Evolutionary conservation across 2,113 vertebrate genomes (phyloP).

Genomic region (Corythornis madagascariensis): DNA sequence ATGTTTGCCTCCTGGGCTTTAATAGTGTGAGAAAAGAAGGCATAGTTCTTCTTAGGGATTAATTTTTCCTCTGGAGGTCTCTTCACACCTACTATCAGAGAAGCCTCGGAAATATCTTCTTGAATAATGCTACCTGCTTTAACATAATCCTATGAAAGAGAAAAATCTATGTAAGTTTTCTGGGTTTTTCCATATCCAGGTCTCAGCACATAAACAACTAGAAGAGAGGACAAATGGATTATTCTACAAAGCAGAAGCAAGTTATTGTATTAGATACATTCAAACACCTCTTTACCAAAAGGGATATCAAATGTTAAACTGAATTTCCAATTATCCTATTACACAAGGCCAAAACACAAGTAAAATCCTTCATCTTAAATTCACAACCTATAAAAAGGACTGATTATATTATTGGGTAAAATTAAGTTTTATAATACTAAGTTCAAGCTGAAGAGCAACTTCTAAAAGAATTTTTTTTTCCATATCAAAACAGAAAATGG

Average conservation of each 20-base stretch:
- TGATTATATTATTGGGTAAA: not conserved
- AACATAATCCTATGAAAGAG: conserved; percentile 83
- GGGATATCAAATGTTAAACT: not conserved
- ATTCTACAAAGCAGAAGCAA: not conserved
- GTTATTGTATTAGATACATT: not conserved
- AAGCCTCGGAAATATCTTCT: conserved; percentile 94
- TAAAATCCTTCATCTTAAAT: not conserved
- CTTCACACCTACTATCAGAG: conserved; percentile 94
- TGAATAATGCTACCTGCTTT: conserved; percentile 92
- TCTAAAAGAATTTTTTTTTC: not conserved
- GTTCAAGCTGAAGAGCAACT: not conserved
- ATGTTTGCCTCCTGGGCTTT: conserved; percentile 98
- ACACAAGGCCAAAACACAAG: not conserved
- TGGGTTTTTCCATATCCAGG: not conserved
- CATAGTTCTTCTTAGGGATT: conserved; percentile 91
- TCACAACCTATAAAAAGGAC: not conserved
- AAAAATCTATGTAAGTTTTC: not conserved
- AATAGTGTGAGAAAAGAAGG: conserved; percentile 98
- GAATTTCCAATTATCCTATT: not conserved
- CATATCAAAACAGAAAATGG: not conserved
- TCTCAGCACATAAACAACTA: not conserved
- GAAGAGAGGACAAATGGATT: not conserved
- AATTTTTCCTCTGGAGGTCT: conserved; percentile 90
- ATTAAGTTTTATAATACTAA: not conserved
- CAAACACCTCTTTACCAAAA: not conserved